These are phyloP conservation scores for Eupithecia subumbrata DNA, from an alignment of 2,888 invertebrate genomes.

Conservation along the genomic window DNA sequence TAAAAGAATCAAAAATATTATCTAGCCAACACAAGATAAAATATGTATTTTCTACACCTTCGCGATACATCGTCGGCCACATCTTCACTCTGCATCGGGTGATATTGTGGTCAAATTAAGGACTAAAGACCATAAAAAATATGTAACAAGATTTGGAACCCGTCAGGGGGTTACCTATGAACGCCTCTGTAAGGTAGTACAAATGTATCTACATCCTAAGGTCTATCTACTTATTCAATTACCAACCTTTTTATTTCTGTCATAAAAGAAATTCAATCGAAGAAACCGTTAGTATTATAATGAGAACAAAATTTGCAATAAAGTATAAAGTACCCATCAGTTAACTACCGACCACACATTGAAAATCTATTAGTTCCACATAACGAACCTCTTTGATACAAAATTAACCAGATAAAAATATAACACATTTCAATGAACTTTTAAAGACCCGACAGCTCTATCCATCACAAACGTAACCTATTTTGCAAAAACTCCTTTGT, in stretches of 20 bases:
- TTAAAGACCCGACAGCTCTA: constrained; percentile 67
- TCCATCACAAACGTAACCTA: constrained; percentile 64
- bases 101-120: no score
- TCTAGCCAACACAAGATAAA: no score
- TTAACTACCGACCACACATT: background rate
- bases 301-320: background rate
- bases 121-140: no score
- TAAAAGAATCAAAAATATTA: no score
- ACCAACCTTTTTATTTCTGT: background rate
- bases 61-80: no score
- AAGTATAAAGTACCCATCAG: background rate
- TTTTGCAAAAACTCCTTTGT: constrained; percentile 81
- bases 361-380: constrained; percentile 42
- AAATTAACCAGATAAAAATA: constrained; percentile 73
- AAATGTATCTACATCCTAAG: background rate
- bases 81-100: no score
- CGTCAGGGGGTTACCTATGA: background rate
- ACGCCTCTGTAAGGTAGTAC: background rate
- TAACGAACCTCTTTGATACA: constrained; percentile 62
- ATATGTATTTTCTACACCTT: no score
- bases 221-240: background rate
- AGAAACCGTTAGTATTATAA: background rate
- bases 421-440: constrained; percentile 71
- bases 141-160: no score
- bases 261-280: background rate